A percentile compares a stretch with the other conserved stretches of the same genome.
Conservation (phyloP, 2,113 vertebrate genomes). For the Gallinago paraguaiae region DNA sequence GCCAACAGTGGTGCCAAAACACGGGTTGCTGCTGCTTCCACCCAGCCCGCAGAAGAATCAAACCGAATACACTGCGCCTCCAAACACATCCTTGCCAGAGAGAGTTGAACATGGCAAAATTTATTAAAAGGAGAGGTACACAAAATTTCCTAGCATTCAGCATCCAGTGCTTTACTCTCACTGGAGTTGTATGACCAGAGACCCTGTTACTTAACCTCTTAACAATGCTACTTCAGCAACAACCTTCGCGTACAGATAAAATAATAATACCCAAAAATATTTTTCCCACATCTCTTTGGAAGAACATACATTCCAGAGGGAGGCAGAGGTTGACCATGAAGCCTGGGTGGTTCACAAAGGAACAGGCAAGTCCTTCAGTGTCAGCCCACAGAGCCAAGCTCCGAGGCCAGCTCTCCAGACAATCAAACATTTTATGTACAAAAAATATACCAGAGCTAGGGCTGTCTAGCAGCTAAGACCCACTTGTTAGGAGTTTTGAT, state of each 20-base stretch:
- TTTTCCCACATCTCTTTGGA: neutral
- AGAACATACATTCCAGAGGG: neutral
- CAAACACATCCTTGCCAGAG: neutral
- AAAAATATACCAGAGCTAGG: neutral
- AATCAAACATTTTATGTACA: neutral
- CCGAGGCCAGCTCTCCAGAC: neutral
- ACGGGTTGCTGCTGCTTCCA: neutral
- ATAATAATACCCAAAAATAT: neutral
- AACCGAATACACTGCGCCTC: accelerated
- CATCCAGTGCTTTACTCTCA: neutral
- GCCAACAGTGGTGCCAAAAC: neutral
- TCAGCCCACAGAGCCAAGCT: neutral
- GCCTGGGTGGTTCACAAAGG: neutral
- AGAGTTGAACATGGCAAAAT: neutral
- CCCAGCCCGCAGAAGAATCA: neutral
- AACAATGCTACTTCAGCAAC: neutral
- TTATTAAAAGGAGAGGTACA: neutral
- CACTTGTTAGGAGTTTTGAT: neutral
- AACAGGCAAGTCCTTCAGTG: neutral
- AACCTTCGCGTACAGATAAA: neutral
- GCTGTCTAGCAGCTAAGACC: neutral
- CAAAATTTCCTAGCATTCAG: neutral
- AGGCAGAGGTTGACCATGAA: neutral
- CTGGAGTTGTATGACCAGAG: neutral
- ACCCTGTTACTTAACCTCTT: neutral